A percentile compares a stretch with the other conserved stretches of the same genome.
phyloP scores from a whole-genome alignment of 2,888 invertebrate genomes.

The Ochropacha duplaris region DNA sequence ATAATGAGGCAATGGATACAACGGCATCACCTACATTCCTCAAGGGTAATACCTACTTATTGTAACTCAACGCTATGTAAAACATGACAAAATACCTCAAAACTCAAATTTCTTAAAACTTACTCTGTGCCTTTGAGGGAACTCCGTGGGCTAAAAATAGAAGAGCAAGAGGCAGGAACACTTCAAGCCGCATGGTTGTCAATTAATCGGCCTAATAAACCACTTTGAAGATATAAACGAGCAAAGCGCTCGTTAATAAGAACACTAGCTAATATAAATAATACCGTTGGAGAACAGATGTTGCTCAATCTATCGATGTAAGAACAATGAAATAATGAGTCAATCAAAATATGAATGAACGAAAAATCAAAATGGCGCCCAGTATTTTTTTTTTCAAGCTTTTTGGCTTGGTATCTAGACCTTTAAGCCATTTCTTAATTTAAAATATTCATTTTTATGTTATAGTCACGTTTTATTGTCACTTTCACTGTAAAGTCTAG shows the following conservation, averaged over 20 bases:
- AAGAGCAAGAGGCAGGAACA: conserved; percentile 42
- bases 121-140: conserved; percentile 61
- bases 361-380: conserved; percentile 1
- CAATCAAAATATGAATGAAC: no score
- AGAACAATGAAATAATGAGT: conserved; percentile 9
- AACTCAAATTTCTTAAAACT: conserved; percentile 42
- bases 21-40: not conserved
- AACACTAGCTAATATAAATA: not conserved
- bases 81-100: not conserved
- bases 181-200: conserved; percentile 29
- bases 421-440: no score
- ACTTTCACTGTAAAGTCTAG: no score
- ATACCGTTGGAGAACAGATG: not conserved
- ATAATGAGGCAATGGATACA: not conserved
- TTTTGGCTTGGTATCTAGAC: no score
- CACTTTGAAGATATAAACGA: not conserved
- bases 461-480: no score
- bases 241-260: not conserved
- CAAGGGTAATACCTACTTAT: not conserved
- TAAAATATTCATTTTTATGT: no score
- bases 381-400: no score
- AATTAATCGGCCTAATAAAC: conserved; percentile 1
- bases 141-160: conserved; percentile 63
- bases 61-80: not conserved
- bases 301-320: conserved; percentile 3